Base-by-base conservation (phyloP, 2,797 vertebrate genomes). In the Esox lucius region DNA sequence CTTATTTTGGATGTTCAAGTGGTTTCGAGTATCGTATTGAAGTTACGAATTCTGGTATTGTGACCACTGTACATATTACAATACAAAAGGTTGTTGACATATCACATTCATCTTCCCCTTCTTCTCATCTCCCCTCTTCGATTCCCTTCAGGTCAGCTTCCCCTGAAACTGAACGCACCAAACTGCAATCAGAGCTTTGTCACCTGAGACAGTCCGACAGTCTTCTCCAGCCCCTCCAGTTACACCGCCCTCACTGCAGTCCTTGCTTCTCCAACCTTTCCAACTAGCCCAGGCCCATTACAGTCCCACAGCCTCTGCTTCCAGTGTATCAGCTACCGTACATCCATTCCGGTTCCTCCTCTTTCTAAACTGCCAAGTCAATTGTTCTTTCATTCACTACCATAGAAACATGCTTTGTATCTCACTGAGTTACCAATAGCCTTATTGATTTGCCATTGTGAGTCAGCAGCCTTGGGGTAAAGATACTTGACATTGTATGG, bases 121-220 rank as follows among this genome's bases (percentile, higher is more conserved):
- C 51, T 1, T 66, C 72, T 13, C 28, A 5, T 33, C 64, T 62
- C 59, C 61, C 13, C 13, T 64, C 26, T 13, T 31, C 28, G 3
- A 31, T 31, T 16, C 64, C 16, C 64, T 5, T 42, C 39, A 9
- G 5, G 4, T 42, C 39, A 42, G 39, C 53, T 77, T 2, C 26
- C 61, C 64, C 76, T 48, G 24, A 80, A 85, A 68, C 77, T 9
- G 39, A 42, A 39, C 39, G 5, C 39, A 9, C 39, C 80, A 82
- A 87, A 85, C 76, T 76, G 80, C 70, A 0, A 59, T 24, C 74
- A 80, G 31, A 48, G 74, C 72, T 31, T 48, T 64, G 79, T 85
- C 81, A 80, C 77, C 79, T 1, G 73, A 82, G 78, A 77, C 77
- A 67, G 28, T 75, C 35, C 79, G 62, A 66, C 79, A 22, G 53